Base-by-base conservation (phyloP, 1,140 invertebrate genomes). In the Latrodectus geometricus region DNA sequence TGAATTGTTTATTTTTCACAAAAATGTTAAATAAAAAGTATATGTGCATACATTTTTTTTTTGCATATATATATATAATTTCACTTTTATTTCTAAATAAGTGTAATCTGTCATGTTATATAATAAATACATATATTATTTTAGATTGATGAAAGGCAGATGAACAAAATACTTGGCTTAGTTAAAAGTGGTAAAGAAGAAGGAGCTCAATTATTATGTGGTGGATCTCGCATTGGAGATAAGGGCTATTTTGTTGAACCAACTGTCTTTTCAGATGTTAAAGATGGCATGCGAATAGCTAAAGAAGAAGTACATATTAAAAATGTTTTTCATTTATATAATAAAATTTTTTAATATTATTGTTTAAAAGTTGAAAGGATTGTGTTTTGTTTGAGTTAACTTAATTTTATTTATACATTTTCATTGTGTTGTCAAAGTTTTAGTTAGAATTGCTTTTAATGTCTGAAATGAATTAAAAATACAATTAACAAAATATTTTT, bases 201-300 rank as follows among this genome's bases (percentile, higher is more conserved):
- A 90, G 97, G 97, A 4, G 97, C 97, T 23, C 94, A 93, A 89
- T 89, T 97, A 61, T 92, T 95, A 88, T 92, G 93, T 83, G 96
- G 96, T 20, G 97, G 97, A 35, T 91, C 92, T 69, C 92, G 94
- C 17, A 89, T 93, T 15, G 95, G 95, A 8, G 92, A 92, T 65
- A 93, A 94, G 86, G 97, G 97, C n/a, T 98, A 94, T 91, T 98
- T 96, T 89, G 91, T 98, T 49, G 90, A 96, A 90, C 97, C 97
- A 21, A 98, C 97, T 17, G 94, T 98, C 0, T 98, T 98, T 91
- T 93, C 95, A 9, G 93, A 96, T 91, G 96, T 97, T 4, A 93
- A 92, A 80, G 96, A 98, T 89, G 88, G 96, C 78, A 97, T 97
- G 96, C 93, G 92, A 87, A 97, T 98, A 90, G 96, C 96, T 7